Evolutionary conservation across 2,113 vertebrate species (phyloP), one percentile per base, ranked within the genome.

Genomic region (Uria lomvia): DNA sequence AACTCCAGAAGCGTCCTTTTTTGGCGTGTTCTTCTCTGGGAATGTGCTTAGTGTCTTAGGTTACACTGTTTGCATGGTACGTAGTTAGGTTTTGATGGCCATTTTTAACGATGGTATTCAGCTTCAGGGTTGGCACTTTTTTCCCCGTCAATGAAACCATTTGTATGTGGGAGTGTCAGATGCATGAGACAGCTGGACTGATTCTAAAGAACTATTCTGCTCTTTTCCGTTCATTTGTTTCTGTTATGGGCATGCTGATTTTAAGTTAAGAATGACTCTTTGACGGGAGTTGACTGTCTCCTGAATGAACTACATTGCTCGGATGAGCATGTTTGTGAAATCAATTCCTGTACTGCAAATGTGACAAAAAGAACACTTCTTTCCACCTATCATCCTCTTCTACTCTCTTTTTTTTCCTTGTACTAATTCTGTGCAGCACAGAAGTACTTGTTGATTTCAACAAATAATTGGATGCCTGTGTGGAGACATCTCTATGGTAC

Each of bases 191-290:
- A 97, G 86, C 97, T 97, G 96, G 86, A 80, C 91, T 85, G 13
- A 63, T 95, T 97, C 92, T 97, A 95, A 97, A 97, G 97, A 89
- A 76, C 83, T 78, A 73, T 95, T 97, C 95, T 97, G 77, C 97
- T 86, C 95, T 76, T 97, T 97, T 96, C 95, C 97, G 94, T 97
- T 96, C 92, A 85, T 89, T 95, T 97, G 91, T 91, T 75, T 87
- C 92, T 91, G 72, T 82, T 92, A 65, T 11, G 73, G 95, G 92
- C 89, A 81, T 70, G 80, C 92, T 70, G 94, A 79, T 94, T 76
- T 91, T 56, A 8, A 81, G n/a, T 65, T 95, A 94, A 97, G 96
- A 96, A 96, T 96, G 87, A 90, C 78, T 93, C 95, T 97, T 97
- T 97, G 96, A 97, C 85, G 86, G 91, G 49, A 96, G 53, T 24